phyloP scores from a whole-genome alignment of 2,113 vertebrate genomes.

The Stomatorhinus ivindoensis region DNA sequence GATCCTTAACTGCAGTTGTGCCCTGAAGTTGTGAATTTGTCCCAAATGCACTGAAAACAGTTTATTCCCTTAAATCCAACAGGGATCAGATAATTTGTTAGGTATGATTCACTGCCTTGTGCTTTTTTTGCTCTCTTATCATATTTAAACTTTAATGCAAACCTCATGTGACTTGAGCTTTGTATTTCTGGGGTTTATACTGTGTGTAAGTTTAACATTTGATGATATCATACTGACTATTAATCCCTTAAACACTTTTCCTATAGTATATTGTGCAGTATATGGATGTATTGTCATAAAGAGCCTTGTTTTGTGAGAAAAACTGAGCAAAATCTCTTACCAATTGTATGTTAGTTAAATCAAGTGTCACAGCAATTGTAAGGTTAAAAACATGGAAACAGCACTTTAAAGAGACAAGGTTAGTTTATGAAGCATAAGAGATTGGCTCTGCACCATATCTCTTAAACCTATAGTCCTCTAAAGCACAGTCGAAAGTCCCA shows the following conservation, averaged over 20 bases:
- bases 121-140: neutral
- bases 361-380: neutral
- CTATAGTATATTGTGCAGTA: neutral
- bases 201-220: neutral
- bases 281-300: neutral
- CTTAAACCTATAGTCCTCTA: neutral
- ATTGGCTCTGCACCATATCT: neutral
- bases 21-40: neutral
- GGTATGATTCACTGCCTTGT: neutral
- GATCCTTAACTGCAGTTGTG: neutral
- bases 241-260: neutral
- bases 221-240: neutral
- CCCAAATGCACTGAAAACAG: neutral
- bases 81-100: neutral
- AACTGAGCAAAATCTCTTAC: neutral
- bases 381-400: neutral
- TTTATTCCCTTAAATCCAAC: neutral
- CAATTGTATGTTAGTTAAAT: neutral
- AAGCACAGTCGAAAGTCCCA: neutral
- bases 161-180: neutral
- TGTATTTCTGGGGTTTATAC: neutral
- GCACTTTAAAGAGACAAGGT: neutral
- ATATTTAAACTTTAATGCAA: neutral
- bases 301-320: neutral
- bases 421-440: neutral